Conservation (phyloP, 2,113 vertebrate genomes). For the Microtus oregoni region DNA sequence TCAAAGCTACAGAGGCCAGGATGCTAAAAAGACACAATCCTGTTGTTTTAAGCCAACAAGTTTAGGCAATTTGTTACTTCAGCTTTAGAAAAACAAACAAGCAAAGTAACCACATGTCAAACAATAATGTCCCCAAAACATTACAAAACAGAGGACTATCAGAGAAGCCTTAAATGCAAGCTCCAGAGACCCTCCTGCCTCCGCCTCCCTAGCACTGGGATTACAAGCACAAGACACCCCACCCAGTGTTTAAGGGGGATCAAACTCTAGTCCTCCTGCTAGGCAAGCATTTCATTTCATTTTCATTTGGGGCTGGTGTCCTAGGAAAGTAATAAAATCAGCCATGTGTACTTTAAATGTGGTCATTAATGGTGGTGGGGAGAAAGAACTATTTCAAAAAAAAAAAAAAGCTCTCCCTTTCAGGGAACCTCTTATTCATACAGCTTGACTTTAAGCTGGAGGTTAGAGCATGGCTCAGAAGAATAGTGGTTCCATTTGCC, state of each 20-base stretch:
- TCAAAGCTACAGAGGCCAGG: background rate
- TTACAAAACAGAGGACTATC: background rate
- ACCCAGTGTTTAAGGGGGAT: background rate
- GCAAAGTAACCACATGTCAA: background rate
- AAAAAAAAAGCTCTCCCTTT: background rate
- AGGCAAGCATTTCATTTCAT: background rate
- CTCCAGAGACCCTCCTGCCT: background rate
- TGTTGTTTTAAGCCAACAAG: background rate
- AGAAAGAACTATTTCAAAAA: conserved; percentile 10
- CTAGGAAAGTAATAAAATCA: conserved; percentile 38
- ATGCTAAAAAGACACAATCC: background rate
- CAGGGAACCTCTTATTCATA: background rate
- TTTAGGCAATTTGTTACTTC: background rate
- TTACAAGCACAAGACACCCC: background rate
- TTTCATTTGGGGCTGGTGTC: conserved; percentile 3
- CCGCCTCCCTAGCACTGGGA: background rate
- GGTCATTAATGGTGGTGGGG: background rate
- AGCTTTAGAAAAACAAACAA: background rate
- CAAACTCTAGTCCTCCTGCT: too few relatives aligned
- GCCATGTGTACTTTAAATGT: background rate
- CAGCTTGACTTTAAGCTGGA: conserved; percentile 54
- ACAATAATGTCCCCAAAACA: background rate
- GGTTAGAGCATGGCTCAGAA: conserved; percentile 63
- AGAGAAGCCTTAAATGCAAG: background rate
- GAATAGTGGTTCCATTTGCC: conserved; percentile 70